phyloP scores from a whole-genome alignment of 1,140 invertebrate species.

The Acarapis woodi region DNA sequence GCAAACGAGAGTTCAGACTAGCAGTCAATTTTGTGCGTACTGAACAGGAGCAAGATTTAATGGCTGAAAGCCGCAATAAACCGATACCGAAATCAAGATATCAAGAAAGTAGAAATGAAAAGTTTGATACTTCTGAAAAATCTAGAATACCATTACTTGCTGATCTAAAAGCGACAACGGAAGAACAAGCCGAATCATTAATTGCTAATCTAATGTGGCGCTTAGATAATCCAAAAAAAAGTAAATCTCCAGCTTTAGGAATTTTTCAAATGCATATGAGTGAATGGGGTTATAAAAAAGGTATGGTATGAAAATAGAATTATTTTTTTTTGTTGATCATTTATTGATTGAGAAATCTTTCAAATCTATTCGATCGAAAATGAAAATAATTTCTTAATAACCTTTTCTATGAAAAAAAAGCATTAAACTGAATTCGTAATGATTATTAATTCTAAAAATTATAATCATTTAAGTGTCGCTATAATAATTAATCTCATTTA shows the following conservation, averaged over 20 bases:
- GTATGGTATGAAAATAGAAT: background rate
- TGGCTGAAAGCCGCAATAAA: no score
- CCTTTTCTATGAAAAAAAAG: background rate
- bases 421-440: no score
- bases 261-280: background rate
- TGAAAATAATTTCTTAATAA: background rate
- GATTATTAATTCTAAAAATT: no score
- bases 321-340: background rate
- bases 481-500: no score
- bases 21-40: background rate
- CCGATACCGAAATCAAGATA: no score
- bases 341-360: background rate
- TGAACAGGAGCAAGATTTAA: background rate
- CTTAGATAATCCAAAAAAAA: background rate
- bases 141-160: background rate
- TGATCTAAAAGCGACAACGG: background rate
- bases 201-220: background rate
- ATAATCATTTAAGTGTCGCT: no score
- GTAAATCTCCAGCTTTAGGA: background rate
- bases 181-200: background rate
- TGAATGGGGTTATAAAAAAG: slow-evolving; percentile 1
- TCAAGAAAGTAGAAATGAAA: no score
- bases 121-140: no score
- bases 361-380: background rate
- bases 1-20: background rate